Base-by-base conservation (phyloP, 2,888 invertebrate genomes). In the Tanypteryx hageni region DNA sequence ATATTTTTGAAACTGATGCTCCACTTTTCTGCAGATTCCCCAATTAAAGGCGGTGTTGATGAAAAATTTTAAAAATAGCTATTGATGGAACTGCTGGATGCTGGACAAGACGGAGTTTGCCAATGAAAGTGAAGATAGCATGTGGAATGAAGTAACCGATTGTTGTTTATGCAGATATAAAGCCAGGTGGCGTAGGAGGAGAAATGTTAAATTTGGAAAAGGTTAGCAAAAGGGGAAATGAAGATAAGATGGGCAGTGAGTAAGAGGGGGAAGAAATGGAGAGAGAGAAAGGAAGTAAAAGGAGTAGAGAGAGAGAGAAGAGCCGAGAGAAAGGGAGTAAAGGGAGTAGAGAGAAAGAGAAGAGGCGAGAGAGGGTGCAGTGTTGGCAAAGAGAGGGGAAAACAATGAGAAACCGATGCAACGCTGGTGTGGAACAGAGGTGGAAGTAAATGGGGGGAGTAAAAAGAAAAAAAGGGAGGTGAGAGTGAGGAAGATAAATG, bases 41-140 rank as follows among this genome's bases (percentile, higher is more conserved):
- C n/a, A n/a, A n/a, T 44, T 44, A 44, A 44, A 44, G 22, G 11
- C 76, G 76, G 13, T 10, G 22, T 13, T 27, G 11, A 2, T 1
- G 22, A 27, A 13, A 76, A 2, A 76, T 76, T 76, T 7, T 22
- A 22, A 76, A 5, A 27, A 27, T 27, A 22, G 27, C 27, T 9
- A 27, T 22, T 27, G 76, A 68, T 0, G 1, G n/a, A 22, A 68
- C n/a, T 9, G 22, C 76, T 76, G 76, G 76, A 76, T 13, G 14
- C 22, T 27, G 13, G 27, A 27, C 76, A 76, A 27, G 27, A 76
- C 68, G 27, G 27, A 22, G 76, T 76, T 76, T 22, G 76, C 76
- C 13, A 76, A 76, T 22, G 76, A 76, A 76, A 76, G 76, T 76
- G 76, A 76, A 44, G 44, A 68, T 68, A 68, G 18, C 68, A 68